Conservation (phyloP, 2,888 invertebrate species). For the Drosophila peninsularis region DNA sequence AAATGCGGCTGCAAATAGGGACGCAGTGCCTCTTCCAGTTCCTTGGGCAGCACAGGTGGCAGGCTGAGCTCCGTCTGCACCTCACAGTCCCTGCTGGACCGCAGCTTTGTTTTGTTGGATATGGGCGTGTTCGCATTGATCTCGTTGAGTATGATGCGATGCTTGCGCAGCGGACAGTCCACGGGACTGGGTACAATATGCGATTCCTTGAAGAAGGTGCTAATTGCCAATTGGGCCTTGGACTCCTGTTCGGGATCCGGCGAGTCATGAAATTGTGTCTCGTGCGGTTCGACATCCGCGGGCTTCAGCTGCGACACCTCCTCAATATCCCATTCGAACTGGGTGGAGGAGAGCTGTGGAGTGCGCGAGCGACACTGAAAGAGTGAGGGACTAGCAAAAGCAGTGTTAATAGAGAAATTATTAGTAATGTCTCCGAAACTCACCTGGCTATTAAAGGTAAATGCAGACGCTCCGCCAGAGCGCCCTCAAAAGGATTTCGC, state of each 20-base stretch:
- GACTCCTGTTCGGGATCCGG: constrained; percentile 87
- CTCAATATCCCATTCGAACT: constrained; percentile 89
- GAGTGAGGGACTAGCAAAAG: constrained; percentile 80
- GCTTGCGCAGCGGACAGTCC: constrained; percentile 81
- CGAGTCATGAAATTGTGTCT: constrained; percentile 86
- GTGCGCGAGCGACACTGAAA: constrained; percentile 82
- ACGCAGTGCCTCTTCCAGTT: constrained; percentile 86
- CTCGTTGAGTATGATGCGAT: constrained; percentile 81
- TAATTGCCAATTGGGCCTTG: constrained; percentile 87
- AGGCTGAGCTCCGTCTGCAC: constrained; percentile 87
- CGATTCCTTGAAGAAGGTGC: constrained; percentile 84
- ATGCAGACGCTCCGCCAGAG: constrained; percentile 87
- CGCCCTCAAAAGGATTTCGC: constrained; percentile 88
- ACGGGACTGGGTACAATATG: constrained; percentile 84
- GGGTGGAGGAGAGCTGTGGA: constrained; percentile 83
- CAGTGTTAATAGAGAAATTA: not conserved
- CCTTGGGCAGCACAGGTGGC: constrained; percentile 86
- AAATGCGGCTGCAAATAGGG: constrained; percentile 86
- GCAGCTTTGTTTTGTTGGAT: constrained; percentile 65
- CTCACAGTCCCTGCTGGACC: constrained; percentile 83
- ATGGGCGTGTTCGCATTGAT: constrained; percentile 77
- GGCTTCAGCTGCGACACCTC: constrained; percentile 88
- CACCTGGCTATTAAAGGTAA: constrained; percentile 86
- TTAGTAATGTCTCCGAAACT: constrained; percentile 13
- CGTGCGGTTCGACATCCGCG: constrained; percentile 86